phyloP scores from a whole-genome alignment of 1,140 invertebrate genomes.

The Zaprionus lachaisei region DNA sequence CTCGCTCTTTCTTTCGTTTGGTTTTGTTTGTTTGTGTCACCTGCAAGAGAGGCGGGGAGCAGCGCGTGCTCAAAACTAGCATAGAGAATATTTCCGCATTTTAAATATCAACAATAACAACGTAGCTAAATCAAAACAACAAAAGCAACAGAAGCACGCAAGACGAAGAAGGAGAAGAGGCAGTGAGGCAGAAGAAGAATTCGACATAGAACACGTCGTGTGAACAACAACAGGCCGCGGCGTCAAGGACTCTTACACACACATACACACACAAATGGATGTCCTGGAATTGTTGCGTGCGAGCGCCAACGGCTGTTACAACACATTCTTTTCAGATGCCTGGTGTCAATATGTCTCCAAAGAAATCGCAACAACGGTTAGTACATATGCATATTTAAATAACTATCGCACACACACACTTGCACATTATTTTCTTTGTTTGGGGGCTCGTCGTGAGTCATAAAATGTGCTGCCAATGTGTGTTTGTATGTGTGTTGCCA shows the following conservation, averaged over 20 bases:
- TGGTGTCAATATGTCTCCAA: constrained; percentile 72
- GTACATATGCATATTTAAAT: constrained; percentile 35
- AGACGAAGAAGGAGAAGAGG: neutral
- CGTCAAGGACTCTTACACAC: constrained; percentile 26
- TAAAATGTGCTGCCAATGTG: neutral
- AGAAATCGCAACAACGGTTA: constrained; percentile 70
- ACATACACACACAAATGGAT: constrained; percentile 59
- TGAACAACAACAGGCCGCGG: constrained; percentile 19
- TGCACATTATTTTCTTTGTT: constrained; percentile 21
- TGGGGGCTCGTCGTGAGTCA: constrained; percentile 48
- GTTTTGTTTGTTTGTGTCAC: neutral
- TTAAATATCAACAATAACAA: constrained; percentile 39
- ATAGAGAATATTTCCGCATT: constrained; percentile 40
- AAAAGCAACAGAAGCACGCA: constrained; percentile 1
- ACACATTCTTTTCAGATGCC: constrained; percentile 71
- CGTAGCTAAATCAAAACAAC: constrained; percentile 19
- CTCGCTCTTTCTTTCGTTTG: constrained; percentile 3
- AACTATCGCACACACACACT: constrained; percentile 10
- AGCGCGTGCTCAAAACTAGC: constrained; percentile 43
- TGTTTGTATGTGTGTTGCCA: neutral
- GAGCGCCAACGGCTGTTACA: constrained; percentile 61
- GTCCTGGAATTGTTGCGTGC: constrained; percentile 71
- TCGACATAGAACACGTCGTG: constrained; percentile 19
- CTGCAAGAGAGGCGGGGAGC: neutral
- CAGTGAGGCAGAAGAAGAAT: neutral